A percentile compares a stretch with the other conserved stretches of the same genome.
phyloP scores from a whole-genome alignment of 53 echinoderm and acorn worm species.

The Actinopyga echinites region DNA sequence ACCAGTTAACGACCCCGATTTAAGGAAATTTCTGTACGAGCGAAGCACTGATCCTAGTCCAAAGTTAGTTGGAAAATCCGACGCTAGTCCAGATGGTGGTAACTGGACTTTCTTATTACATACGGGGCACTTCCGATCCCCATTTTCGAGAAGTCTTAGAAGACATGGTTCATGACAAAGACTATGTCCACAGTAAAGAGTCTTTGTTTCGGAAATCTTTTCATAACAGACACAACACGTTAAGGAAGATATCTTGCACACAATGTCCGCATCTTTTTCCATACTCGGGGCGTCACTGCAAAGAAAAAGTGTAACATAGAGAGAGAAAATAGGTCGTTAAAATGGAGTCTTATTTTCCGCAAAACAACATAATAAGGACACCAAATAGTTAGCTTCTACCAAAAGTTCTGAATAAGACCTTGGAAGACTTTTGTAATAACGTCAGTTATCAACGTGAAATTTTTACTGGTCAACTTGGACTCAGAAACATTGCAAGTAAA shows the following conservation, averaged over 20 bases:
- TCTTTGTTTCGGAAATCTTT: constrained; percentile 33
- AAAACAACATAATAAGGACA: too few species aligned
- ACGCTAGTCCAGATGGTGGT: constrained; percentile 8
- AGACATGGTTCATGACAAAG: constrained; percentile 24
- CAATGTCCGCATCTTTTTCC: background rate
- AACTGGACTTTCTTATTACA: background rate
- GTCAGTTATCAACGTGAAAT: too few species aligned
- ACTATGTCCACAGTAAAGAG: constrained; percentile 18
- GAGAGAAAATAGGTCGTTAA: too few species aligned
- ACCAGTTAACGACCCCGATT: too few species aligned
- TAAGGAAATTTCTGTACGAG: background rate
- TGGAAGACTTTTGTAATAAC: too few species aligned
- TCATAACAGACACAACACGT: constrained; percentile 39
- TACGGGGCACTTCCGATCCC: background rate
- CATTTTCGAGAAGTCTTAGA: background rate
- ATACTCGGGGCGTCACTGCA: background rate
- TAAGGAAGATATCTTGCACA: constrained; percentile 20
- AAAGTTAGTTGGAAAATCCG: constrained; percentile 21
- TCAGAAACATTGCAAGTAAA: too few species aligned
- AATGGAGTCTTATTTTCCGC: too few species aligned
- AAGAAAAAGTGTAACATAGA: too few species aligned
- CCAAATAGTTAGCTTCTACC: too few species aligned
- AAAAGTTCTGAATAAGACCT: too few species aligned
- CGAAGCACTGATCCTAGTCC: constrained; percentile 30
- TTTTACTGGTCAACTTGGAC: too few species aligned